Conservation (phyloP, 2,888 invertebrate genomes). For the Rugalucina vietnamica region DNA sequence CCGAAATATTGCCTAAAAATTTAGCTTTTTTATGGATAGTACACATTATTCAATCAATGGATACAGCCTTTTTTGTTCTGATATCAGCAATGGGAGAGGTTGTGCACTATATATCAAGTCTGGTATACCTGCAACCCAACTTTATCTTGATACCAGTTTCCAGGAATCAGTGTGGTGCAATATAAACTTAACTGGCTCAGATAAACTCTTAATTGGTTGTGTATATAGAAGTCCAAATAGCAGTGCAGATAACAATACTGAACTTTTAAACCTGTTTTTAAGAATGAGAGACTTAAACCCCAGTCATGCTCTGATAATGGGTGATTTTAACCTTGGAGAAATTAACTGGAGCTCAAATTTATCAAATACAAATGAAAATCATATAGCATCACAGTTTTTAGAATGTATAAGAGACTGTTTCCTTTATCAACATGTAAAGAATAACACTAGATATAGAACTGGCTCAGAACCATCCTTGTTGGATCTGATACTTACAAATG, state of each 20-base stretch:
- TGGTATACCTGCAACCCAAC: neutral
- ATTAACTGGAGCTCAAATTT: neutral
- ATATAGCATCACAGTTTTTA: neutral
- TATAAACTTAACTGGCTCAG: neutral
- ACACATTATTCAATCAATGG: neutral
- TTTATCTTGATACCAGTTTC: neutral
- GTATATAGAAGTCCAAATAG: neutral
- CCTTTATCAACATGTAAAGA: neutral
- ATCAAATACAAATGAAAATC: neutral
- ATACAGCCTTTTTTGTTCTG: neutral
- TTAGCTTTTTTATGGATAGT: neutral
- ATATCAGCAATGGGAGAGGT: neutral
- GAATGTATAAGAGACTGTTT: neutral
- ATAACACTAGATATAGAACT: neutral
- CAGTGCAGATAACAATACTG: neutral
- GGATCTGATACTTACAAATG: conserved; percentile 8
- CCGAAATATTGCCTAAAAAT: neutral
- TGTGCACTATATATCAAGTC: neutral
- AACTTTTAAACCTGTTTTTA: neutral
- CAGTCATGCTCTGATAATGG: neutral
- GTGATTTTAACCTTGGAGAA: neutral
- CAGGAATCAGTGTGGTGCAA: neutral
- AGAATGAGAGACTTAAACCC: neutral
- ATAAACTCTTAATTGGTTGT: neutral
- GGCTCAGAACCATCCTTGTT: neutral